Evolutionary conservation across 2,797 vertebrate genomes (phyloP).

Genomic region (Cyclura pinguis): DNA sequence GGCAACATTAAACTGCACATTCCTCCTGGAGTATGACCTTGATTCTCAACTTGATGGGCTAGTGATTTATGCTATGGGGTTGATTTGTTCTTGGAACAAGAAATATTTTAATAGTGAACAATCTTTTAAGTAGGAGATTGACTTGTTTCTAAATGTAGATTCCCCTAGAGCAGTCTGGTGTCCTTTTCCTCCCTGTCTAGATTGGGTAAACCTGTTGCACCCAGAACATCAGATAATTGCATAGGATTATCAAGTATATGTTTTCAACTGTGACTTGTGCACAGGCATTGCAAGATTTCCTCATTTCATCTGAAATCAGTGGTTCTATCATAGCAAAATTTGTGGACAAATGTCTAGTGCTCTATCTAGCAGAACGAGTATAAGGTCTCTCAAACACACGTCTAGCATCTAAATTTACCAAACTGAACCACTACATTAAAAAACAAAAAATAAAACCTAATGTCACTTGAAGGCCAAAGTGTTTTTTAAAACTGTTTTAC

Average conservation of each 20-base stretch:
- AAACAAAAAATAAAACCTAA: neutral
- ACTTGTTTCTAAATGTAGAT: neutral
- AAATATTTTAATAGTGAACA: neutral
- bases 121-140: neutral
- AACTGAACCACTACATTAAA: neutral
- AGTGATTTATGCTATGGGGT: neutral
- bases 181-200: neutral
- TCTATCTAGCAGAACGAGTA: neutral
- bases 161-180: neutral
- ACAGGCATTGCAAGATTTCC: neutral
- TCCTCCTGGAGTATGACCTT: neutral
- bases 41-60: neutral
- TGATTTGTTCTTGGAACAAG: constrained; percentile 9
- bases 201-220: neutral
- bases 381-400: neutral
- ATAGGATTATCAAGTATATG: neutral
- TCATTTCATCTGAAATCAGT: neutral
- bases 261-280: neutral
- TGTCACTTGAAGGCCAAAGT: neutral
- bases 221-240: neutral
- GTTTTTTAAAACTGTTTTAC: neutral
- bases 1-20: neutral
- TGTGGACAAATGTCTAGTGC: neutral
- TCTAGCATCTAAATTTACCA: neutral
- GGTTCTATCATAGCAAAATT: neutral